Base-by-base conservation (phyloP, 2,113 vertebrate species). In the Triplophysa dalaica region DNA sequence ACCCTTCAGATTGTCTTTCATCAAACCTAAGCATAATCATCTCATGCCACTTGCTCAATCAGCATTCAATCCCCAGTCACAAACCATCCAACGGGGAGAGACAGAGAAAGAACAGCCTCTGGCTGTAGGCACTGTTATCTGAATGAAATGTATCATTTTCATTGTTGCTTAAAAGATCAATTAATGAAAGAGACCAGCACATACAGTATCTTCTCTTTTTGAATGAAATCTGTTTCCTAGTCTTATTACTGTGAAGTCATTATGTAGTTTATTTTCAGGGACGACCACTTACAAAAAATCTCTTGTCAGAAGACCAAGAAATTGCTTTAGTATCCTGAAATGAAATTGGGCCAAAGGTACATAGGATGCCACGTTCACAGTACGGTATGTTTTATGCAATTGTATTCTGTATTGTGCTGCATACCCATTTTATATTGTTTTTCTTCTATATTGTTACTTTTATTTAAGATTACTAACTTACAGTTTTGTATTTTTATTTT, bases 1-100 rank as follows among this genome's bases (percentile, higher is more conserved):
- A 77, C 64, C 26, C 54, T 61, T 52, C 61, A 63, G 43, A 77
- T 65, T 65, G 62, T 54, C 74, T 65, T 65, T 65, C 74, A 61
- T 63, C 41, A 79, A 79, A 70, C 67, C 67, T 70, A 29, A 62
- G 67, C 77, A 70, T 70, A 62, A 77, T 77, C 43, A 77, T 52
- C 26, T 77, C 62, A 77, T 50, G 48, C 74, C 45, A 77, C 74
- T 52, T 64, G 74, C 43, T 65, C 26, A 65, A 17, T 77, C 74
- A 65, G 62, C 74, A 65, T 21, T 65, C 62, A 65, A 38, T 54
- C 38, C 26, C 62, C 19, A 54, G 45, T 41, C 22, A 50, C 16
- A 75, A 63, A 62, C 16, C 26, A 38, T 26, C 43, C 17, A 17
- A 60, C 38, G 61, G 72, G 8, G 38, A 61, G 41, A 75, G n/a